Conservation (phyloP, 2,888 invertebrate genomes). For the Cataglyphis cursor region DNA sequence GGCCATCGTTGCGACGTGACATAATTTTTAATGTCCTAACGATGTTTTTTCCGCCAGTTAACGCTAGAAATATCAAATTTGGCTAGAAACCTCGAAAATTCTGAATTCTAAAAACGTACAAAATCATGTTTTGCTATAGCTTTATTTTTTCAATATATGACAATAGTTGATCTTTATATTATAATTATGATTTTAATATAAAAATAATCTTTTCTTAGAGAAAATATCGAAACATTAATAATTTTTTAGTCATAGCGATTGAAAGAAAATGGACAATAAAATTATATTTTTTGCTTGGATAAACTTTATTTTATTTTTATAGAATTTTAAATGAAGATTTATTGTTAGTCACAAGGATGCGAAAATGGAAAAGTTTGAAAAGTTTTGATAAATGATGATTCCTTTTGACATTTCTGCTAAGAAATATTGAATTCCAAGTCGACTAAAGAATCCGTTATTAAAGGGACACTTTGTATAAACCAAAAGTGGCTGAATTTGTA, state of each 20-base stretch:
- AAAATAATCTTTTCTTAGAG: not conserved
- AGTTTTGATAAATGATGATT: not conserved
- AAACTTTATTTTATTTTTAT: not conserved
- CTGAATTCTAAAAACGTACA: not conserved
- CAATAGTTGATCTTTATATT: not conserved
- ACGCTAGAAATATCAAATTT: not conserved
- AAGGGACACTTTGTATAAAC: not conserved
- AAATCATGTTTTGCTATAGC: not conserved
- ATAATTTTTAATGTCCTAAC: constrained; percentile 16
- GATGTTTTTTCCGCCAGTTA: not conserved
- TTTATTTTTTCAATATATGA: not conserved
- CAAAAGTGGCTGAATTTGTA: not conserved
- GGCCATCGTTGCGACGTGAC: constrained; percentile 3
- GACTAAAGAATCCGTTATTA: not conserved
- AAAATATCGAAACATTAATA: not conserved
- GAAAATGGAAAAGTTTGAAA: not conserved
- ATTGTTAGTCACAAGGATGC: not conserved
- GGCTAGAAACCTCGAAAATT: not conserved
- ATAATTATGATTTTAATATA: constrained; percentile 2
- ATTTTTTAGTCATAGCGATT: not conserved
- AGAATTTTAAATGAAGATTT: not conserved
- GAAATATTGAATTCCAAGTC: not conserved
- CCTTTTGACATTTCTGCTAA: not conserved
- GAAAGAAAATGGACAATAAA: not conserved
- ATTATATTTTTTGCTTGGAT: not conserved